Evolutionary conservation across 2,888 invertebrate species (phyloP), one percentile per base, ranked within the genome.

Genomic region (Eilema sororculum): DNA sequence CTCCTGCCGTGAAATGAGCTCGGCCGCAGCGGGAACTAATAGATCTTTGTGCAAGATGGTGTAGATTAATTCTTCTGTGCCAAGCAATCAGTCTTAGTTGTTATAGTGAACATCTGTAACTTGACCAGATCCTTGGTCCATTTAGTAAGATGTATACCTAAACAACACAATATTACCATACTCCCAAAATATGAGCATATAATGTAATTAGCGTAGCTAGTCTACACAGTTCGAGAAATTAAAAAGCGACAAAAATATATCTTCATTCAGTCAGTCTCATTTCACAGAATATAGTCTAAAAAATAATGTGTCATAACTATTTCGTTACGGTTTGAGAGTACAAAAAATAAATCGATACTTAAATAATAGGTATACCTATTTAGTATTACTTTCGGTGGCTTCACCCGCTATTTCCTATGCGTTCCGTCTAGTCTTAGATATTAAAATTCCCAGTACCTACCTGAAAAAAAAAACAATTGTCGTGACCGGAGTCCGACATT

Each of bases 401-500:
- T n/a, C n/a, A n/a, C n/a, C n/a, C n/a, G n/a, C n/a, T n/a, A n/a
- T n/a, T n/a, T n/a, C n/a, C n/a, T n/a, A n/a, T n/a, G n/a, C n/a
- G n/a, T n/a, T n/a, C n/a, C n/a, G n/a, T n/a, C n/a, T n/a, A n/a
- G n/a, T n/a, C n/a, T 16, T 3, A 16, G 3, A 20, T 20, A 46
- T 20, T 46, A 20, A 46, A 20, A 20, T 46, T 6, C 2, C n/a
- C 52, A 52, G n/a, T n/a, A n/a, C n/a, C 5, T n/a, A n/a, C 9
- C 52, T n/a, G n/a, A 46, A 46, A 52, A n/a, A 52, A 52, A 52
- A 57, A 57, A 33, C 22, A 30, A 65, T 59, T 28, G 67, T 60
- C 61, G 52, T 56, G 56, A 67, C 67, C 37, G 41, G n/a, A 56
- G 20, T 68, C 33, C 62, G 46, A 68, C 62, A 68, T 62, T 68